Conservation (phyloP, 2,888 invertebrate genomes). For the Taenaris catops region DNA sequence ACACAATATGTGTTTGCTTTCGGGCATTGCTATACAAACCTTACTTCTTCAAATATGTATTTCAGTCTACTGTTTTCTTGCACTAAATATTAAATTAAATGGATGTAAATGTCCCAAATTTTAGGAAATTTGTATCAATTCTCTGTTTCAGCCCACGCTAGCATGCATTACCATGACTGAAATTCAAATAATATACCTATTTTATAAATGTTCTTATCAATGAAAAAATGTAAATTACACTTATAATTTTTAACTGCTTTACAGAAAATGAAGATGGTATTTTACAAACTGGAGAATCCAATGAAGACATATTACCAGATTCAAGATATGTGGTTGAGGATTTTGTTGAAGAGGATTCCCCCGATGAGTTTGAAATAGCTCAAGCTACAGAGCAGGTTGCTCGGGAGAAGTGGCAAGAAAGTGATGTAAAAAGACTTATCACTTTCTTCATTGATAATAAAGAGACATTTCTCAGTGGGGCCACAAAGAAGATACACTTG, state of each 20-base stretch:
- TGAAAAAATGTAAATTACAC: neutral
- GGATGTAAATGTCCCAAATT: no score
- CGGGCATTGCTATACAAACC: no score
- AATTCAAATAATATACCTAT: no score
- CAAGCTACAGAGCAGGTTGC: slow-evolving; percentile 24
- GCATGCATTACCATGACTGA: no score
- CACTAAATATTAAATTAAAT: no score
- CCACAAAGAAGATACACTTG: slow-evolving; percentile 47
- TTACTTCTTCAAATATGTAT: no score
- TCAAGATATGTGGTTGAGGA: slow-evolving; percentile 30
- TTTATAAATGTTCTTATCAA: no score
- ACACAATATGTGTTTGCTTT: no score
- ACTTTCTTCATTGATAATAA: slow-evolving; percentile 64
- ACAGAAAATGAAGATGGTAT: slow-evolving; percentile 42
- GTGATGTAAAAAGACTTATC: slow-evolving; percentile 51
- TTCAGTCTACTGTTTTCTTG: no score
- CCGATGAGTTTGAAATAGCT: slow-evolving; percentile 24
- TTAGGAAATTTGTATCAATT: no score
- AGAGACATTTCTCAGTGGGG: slow-evolving; percentile 46
- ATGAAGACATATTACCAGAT: slow-evolving; percentile 26
- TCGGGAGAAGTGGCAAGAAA: slow-evolving; percentile 47
- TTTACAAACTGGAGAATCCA: slow-evolving; percentile 22
- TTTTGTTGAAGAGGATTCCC: slow-evolving; percentile 31
- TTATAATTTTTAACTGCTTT: slow-evolving; percentile 17
- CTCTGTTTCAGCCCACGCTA: no score